phyloP scores from a whole-genome alignment of 1,140 invertebrate genomes.

The Drosophila fuyamai region DNA sequence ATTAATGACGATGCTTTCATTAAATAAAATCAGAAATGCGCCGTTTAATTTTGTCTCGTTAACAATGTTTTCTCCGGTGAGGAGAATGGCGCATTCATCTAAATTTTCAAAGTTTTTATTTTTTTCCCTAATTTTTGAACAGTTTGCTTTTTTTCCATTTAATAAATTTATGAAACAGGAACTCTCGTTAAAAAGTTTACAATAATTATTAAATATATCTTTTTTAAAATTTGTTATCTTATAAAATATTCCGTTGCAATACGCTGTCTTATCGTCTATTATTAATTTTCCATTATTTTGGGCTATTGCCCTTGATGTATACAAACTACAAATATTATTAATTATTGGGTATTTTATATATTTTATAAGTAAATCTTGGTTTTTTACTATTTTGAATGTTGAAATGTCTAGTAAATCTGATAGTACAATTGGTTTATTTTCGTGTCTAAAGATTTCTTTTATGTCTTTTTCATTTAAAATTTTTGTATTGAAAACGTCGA shows the following conservation, averaged over 20 bases:
- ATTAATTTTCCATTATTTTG: neutral
- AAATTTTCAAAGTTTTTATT: too few species aligned
- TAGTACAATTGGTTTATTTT: neutral
- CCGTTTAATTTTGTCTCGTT: too few species aligned
- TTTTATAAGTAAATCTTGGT: neutral
- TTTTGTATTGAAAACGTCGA: neutral
- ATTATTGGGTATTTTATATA: neutral
- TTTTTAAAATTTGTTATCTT: too few species aligned
- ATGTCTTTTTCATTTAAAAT: neutral
- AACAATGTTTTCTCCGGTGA: too few species aligned
- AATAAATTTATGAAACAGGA: too few species aligned
- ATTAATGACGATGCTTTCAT: too few species aligned
- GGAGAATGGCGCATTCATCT: too few species aligned
- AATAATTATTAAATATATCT: too few species aligned
- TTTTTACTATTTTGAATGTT: neutral
- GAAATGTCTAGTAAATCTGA: neutral
- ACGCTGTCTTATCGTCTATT: neutral
- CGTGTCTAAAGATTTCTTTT: neutral
- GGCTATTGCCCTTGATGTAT: neutral
- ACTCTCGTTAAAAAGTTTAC: too few species aligned
- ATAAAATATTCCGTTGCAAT: neutral
- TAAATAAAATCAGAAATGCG: too few species aligned
- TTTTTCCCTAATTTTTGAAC: too few species aligned
- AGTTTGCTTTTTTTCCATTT: too few species aligned
- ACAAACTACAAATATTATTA: neutral